A percentile compares a stretch with the other conserved stretches of the same genome.
These are phyloP conservation scores for Brachypteracias leptosomus DNA, from an alignment of 2,113 vertebrate species.

Conservation along the genomic window DNA sequence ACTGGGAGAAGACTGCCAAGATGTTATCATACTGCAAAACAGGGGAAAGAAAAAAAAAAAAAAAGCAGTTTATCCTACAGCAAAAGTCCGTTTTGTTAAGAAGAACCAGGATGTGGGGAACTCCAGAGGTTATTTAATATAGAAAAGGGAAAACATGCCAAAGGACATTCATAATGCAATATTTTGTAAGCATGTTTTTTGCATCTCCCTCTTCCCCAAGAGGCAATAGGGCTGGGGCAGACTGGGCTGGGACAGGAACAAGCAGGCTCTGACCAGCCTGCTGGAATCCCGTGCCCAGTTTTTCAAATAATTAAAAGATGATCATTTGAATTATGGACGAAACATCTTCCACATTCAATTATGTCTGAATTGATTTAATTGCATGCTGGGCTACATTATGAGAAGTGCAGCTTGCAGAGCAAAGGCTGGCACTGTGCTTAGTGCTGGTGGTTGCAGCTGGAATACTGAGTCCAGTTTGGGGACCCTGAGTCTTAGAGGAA, in stretches of 20 bases:
- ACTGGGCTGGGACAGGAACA: not conserved
- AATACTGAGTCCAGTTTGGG: not conserved
- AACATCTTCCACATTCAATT: not conserved
- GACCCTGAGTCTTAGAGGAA: not conserved
- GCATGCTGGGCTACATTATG: not conserved
- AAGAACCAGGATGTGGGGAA: not conserved
- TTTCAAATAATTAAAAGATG: not conserved
- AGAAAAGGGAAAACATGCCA: not conserved
- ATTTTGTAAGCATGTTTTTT: not conserved
- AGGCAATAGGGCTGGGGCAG: not conserved
- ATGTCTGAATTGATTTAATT: not conserved
- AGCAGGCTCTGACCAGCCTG: not conserved
- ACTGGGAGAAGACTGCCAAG: not conserved
- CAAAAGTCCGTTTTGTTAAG: not conserved
- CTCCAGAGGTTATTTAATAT: not conserved
- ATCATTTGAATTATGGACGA: not conserved
- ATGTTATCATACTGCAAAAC: not conserved
- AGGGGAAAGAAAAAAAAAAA: no score
- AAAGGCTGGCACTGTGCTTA: not conserved
- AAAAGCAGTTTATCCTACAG: not conserved
- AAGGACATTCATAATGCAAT: not conserved
- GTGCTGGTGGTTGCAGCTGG: not conserved
- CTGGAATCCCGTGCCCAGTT: not conserved
- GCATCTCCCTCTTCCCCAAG: not conserved
- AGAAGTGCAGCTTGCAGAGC: not conserved